Evolutionary conservation across 37 sponge, comb jelly and placozoan species (phyloP).

Genomic region (Tethya wilhelma): DNA sequence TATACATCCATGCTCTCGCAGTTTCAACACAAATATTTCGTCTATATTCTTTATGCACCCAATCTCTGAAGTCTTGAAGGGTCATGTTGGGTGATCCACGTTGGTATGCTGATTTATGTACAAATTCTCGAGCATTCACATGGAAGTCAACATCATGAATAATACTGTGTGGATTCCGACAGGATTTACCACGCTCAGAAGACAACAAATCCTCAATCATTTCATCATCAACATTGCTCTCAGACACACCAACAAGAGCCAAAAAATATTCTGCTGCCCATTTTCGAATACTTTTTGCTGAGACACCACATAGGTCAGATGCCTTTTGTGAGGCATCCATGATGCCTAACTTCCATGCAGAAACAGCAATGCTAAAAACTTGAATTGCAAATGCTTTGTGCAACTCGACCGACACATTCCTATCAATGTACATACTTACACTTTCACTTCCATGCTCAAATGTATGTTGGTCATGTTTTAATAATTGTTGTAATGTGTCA

Average conservation of each 20-base stretch:
- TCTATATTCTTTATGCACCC: constrained; percentile 1
- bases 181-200: background rate
- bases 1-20: constrained; percentile 18
- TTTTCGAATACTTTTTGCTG: background rate
- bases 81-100: no score
- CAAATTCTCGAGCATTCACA: constrained; percentile 9
- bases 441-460: no score
- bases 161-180: background rate
- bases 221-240: background rate
- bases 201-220: background rate
- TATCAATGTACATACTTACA: no score
- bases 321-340: background rate
- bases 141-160: background rate
- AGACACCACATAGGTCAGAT: background rate
- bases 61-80: no score
- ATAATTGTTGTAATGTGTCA: no score
- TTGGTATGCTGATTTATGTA: constrained; percentile 1
- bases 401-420: background rate
- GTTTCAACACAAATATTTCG: constrained; percentile 11
- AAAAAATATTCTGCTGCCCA: background rate
- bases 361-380: background rate
- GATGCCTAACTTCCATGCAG: background rate
- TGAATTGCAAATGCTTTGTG: background rate
- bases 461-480: no score
- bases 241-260: background rate